Conservation (phyloP, 2,888 invertebrate genomes). For the Glyphotaelius pellucidus region DNA sequence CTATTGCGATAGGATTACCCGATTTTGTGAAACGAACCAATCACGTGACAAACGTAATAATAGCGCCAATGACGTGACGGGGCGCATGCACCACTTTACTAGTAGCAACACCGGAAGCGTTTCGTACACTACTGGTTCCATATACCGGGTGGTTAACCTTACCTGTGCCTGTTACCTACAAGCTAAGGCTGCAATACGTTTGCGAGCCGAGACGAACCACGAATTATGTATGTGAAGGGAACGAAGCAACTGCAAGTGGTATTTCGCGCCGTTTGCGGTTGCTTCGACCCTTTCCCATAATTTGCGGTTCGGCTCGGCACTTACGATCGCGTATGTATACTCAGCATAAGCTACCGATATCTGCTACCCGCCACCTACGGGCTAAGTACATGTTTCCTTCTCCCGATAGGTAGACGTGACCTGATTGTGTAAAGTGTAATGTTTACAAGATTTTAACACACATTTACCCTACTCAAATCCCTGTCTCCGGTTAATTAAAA, state of each 20-base stretch:
- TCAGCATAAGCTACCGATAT: neutral
- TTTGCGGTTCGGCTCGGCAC: too few species aligned
- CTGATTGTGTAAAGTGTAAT: neutral
- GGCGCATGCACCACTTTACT: neutral
- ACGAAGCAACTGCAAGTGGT: too few species aligned
- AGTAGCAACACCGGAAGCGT: neutral
- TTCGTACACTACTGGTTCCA: neutral
- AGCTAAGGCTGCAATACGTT: too few species aligned
- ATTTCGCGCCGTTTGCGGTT: too few species aligned
- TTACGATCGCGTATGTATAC: too few species aligned
- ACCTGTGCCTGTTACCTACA: neutral
- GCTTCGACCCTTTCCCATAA: too few species aligned
- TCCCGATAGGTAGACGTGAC: neutral
- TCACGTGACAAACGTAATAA: conserved; percentile 47
- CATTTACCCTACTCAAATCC: neutral
- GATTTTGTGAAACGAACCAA: conserved; percentile 40
- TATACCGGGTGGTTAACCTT: neutral
- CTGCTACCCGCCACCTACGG: neutral
- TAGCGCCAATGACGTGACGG: conserved; percentile 23
- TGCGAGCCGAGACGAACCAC: too few species aligned
- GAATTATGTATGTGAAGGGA: too few species aligned
- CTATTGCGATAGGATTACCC: conserved; percentile 7
- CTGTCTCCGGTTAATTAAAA: neutral
- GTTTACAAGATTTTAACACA: neutral
- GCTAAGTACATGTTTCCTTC: neutral